Percentiles rank a stretch among this genome's conserved stretches.
Conservation (phyloP, 2,888 invertebrate species). For the Amphimallon solstitiale region DNA sequence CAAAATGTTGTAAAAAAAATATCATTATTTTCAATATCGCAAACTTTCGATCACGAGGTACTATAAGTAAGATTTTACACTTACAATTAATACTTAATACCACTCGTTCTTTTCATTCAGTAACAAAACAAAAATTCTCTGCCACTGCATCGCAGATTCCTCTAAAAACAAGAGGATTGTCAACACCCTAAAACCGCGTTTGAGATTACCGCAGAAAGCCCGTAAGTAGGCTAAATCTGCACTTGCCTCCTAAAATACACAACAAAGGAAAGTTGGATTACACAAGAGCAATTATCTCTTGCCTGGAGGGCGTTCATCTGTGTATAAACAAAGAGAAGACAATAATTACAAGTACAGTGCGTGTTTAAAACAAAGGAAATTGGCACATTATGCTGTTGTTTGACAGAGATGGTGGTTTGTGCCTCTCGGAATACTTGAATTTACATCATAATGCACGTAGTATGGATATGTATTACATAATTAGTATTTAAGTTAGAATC, state of each 20-base stretch:
- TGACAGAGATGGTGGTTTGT: not conserved
- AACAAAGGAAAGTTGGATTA: not conserved
- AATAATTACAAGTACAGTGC: slow-evolving; percentile 2
- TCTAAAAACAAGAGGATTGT: too few species aligned
- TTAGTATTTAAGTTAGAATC: too few species aligned
- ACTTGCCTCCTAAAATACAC: not conserved
- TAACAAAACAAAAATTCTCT: too few species aligned
- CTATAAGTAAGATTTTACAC: too few species aligned
- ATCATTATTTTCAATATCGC: too few species aligned
- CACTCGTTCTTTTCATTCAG: too few species aligned
- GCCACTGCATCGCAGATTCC: too few species aligned
- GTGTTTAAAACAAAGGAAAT: slow-evolving; percentile 1
- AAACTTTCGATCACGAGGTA: too few species aligned
- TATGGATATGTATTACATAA: not conserved
- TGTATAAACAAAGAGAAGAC: slow-evolving; percentile 1
- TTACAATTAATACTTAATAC: too few species aligned
- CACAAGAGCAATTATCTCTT: slow-evolving; percentile 12
- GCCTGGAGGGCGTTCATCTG: not conserved
- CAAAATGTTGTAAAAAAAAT: too few species aligned
- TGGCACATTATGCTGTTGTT: not conserved
- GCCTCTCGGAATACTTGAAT: slow-evolving; percentile 3
- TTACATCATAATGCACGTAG: too few species aligned
- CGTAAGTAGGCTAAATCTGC: slow-evolving; percentile 3
- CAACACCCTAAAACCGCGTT: not conserved
- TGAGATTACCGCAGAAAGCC: not conserved